phyloP scores from a whole-genome alignment of 2,888 invertebrate genomes.

The Timema podura region DNA sequence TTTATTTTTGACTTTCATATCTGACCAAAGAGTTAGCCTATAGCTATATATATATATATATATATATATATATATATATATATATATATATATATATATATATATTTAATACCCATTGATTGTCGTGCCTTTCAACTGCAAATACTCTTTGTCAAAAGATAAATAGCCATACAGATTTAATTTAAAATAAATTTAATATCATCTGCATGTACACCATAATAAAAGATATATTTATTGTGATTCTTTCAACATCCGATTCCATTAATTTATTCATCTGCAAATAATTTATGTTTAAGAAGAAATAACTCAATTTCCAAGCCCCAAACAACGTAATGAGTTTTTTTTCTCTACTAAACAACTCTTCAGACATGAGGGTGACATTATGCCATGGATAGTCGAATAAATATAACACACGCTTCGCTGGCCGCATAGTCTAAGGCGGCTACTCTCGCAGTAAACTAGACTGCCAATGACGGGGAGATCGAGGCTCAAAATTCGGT shows the following conservation, averaged over 20 bases:
- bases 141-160: neutral
- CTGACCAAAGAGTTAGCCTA: too few relatives aligned
- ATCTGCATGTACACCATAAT: neutral
- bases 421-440: too few relatives aligned
- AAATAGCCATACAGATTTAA: neutral
- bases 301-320: neutral
- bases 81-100: slow-evolving; percentile 3
- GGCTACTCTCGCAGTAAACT: too few relatives aligned
- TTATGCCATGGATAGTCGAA: too few relatives aligned
- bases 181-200: neutral
- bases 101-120: too few relatives aligned
- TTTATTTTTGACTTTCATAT: too few relatives aligned
- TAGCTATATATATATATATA: neutral
- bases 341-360: slow-evolving; percentile 4
- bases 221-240: neutral
- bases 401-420: too few relatives aligned
- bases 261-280: neutral
- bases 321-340: neutral
- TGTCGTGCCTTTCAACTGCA: neutral
- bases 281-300: neutral
- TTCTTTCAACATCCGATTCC: neutral
- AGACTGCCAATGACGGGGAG: too few relatives aligned
- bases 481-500: too few relatives aligned
- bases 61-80: slow-evolving; percentile 6
- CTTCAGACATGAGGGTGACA: neutral